These are phyloP conservation scores for Symphodus melops DNA, from an alignment of 2,113 vertebrate genomes.

Conservation along the genomic window DNA sequence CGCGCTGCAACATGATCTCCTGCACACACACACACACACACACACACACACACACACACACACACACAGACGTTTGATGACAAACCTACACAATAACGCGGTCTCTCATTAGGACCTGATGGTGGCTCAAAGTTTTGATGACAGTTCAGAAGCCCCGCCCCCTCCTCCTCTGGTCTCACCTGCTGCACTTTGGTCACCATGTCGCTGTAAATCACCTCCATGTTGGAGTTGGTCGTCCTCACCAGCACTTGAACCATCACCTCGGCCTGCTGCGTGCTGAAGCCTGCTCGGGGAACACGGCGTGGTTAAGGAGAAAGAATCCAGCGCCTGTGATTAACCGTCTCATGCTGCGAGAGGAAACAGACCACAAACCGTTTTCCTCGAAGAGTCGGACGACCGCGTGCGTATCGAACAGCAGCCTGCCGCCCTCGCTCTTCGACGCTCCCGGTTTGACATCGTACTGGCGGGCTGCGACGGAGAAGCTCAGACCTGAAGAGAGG, in stretches of 20 bases:
- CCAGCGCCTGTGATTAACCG: neutral
- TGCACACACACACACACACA: constrained; percentile 62
- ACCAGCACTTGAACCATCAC: constrained; percentile 87
- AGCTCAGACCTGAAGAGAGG: constrained; percentile 79
- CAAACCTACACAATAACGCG: no score
- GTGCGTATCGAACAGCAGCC: constrained; percentile 93
- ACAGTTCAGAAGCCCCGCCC: no score
- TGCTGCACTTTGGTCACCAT: constrained; percentile 97
- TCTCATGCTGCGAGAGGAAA: neutral
- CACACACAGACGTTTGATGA: neutral
- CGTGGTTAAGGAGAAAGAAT: neutral
- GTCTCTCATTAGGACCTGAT: no score
- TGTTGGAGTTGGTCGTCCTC: constrained; percentile 88
- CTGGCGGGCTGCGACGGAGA: constrained; percentile 72
- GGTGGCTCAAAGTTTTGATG: no score
- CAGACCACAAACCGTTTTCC: constrained; percentile 85
- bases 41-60: neutral
- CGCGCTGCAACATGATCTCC: constrained; percentile 95
- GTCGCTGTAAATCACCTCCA: constrained; percentile 90
- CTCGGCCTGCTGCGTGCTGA: constrained; percentile 90
- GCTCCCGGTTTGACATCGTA: constrained; percentile 75
- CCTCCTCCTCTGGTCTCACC: constrained; percentile 77
- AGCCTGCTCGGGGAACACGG: constrained; percentile 79
- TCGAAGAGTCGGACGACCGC: constrained; percentile 92
- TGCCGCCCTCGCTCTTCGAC: constrained; percentile 78